Base-by-base conservation (phyloP, 2,888 invertebrate genomes). In the Diadromus collaris region DNA sequence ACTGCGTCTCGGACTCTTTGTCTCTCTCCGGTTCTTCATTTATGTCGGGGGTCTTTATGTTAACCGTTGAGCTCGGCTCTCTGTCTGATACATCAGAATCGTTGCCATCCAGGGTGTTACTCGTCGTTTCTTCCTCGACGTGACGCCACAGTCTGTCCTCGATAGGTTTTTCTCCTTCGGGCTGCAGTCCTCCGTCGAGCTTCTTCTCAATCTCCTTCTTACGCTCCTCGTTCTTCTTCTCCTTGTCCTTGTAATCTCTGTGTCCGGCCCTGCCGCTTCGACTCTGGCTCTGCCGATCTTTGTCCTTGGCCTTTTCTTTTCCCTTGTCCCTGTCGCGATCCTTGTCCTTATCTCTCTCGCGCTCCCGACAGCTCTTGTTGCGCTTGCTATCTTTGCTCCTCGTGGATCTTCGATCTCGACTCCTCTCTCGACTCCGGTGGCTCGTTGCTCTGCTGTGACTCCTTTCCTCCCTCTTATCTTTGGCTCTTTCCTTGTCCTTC, bases 1-100 rank as follows among this genome's bases (percentile, higher is more conserved):
- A 54, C 27, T 86, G 83, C 61, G 80, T 54, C 13, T 87, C 85
- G 38, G 79, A 73, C 61, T 87, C 85, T 9, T 85, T 82, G 27
- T 89, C 87, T 41, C 85, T 85, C 29, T 89, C 87, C 6, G 83
- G 19, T 16, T 90, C 90, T 13, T 90, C 90, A 60, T 90, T 91
- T 19, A 91, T 89, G 61, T 91, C 91, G 0, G 94, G 93, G 2
- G 94, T 94, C 44, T 94, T 93, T 54, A 95, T 95, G 0, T 92
- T 94, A 4, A 96, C 96, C 6, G 96, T 96, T 54, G 96, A 96
- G 72, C 94, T 94, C 0, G 96, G 96, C 87, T 96, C 96, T 86
- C 96, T 94, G 86, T 96, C 96, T 0, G 91, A 91, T 0, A 91
- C 79, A 56, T 91, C 91, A 0, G 90, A 89, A 41, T 90, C 90